phyloP scores from a whole-genome alignment of 2,113 vertebrate genomes.

The Nannospalax galili region DNA sequence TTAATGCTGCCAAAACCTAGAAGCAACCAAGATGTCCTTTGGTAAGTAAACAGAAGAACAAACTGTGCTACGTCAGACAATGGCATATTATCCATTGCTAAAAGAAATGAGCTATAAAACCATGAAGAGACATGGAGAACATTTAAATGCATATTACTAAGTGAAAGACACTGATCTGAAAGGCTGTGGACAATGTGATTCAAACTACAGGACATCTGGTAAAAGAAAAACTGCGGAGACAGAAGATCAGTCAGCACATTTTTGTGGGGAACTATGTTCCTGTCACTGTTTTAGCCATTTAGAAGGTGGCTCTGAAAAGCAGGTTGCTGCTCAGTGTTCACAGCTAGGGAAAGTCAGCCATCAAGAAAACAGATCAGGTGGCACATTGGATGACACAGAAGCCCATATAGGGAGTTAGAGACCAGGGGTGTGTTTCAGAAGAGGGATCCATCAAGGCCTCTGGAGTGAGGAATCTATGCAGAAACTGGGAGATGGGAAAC shows the following conservation, averaged over 20 bases:
- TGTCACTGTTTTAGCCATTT: not conserved
- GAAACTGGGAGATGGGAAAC: not conserved
- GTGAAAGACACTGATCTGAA: not conserved
- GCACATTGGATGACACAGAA: not conserved
- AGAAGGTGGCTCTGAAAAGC: not conserved
- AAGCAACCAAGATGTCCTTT: not conserved
- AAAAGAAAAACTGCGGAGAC: not conserved
- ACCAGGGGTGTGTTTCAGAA: not conserved
- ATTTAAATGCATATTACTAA: not conserved
- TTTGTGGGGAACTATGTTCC: not conserved
- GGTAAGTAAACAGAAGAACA: not conserved
- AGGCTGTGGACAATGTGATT: not conserved
- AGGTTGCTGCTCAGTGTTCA: not conserved
- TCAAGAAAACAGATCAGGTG: not conserved
- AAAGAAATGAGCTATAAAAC: not conserved
- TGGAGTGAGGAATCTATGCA: not conserved
- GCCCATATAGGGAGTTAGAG: not conserved
- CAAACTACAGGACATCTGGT: not conserved
- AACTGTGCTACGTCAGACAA: not conserved
- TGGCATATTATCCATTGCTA: not conserved
- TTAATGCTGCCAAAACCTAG: not conserved
- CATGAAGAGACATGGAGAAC: too few species aligned
- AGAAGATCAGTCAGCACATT: not conserved
- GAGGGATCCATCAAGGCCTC: too few species aligned
- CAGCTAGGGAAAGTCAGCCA: not conserved